Evolutionary conservation across 2,888 invertebrate species (phyloP), one percentile per base, ranked within the genome.

Genomic region (Troides oblongomaculatus): DNA sequence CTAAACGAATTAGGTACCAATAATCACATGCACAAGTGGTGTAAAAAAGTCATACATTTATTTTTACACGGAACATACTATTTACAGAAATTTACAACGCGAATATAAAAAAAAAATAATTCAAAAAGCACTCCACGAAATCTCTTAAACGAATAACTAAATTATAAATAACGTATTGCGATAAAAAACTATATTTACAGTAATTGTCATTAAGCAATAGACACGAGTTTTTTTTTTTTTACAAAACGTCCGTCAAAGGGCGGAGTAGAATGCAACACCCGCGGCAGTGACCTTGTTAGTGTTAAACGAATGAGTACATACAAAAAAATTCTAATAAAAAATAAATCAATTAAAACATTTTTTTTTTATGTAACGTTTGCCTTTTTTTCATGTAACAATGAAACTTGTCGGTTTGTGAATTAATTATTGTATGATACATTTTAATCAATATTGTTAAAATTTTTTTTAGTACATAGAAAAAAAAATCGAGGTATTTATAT

Each of bases 151-250:
- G 58, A 77, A 78, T 77, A 74, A 71, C 78, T 77, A 80, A 84
- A 84, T 82, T 82, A 86, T 85, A 86, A 85, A 84, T 86, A 86
- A 79, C 78, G 77, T 78, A 79, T 76, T 82, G 70, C 66, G 70
- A 73, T 72, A 68, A 66, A 79, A 84, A 84, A 79, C 83, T 87
- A 89, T 90, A 90, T 90, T 84, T 90, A 90, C 90, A 89, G 73
- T 81, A 83, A 81, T 79, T 80, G 85, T 85, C 87, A 87, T 82
- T 78, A 72, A 76, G 74, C 74, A 76, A 82, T 79, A 83, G 65
- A 67, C 70, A 21, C 25, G 21, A 53, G 25, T 62, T 39, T 66
- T 77, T 76, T 75, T 77, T 76, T 81, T 82, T 80, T 74, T 78
- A 79, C 77, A 84, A 84, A 81, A 82, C 78, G 79, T 82, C 77